These are phyloP conservation scores for Argynnis bischoffii DNA, from an alignment of 2,888 invertebrate genomes.

Conservation along the genomic window DNA sequence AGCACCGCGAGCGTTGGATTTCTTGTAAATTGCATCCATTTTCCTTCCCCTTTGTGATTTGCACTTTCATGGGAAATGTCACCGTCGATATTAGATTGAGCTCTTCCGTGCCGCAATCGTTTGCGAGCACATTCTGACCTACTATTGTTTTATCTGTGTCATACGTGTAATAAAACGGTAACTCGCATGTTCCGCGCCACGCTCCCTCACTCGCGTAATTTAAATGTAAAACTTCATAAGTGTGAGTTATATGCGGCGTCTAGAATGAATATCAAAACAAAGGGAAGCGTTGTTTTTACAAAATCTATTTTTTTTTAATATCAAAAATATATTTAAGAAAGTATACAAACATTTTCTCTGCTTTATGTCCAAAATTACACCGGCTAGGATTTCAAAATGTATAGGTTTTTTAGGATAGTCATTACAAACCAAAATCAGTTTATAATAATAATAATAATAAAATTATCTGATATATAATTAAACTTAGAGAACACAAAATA, in stretches of 20 bases:
- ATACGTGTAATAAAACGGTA: neutral
- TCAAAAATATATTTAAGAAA: too few relatives aligned
- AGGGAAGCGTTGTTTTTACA: neutral
- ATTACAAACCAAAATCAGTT: too few relatives aligned
- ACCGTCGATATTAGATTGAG: conserved; percentile 19
- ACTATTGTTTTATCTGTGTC: conserved; percentile 3
- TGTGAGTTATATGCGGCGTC: neutral
- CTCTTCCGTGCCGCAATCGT: conserved; percentile 10
- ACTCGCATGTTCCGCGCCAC: neutral
- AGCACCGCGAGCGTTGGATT: neutral
- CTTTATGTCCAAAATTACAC: too few relatives aligned
- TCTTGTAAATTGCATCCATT: conserved; percentile 49
- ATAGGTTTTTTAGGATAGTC: too few relatives aligned
- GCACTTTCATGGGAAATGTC: conserved; percentile 30
- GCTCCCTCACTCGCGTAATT: neutral
- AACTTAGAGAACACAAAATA: too few relatives aligned
- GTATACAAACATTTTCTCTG: too few relatives aligned
- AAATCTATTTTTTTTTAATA: too few relatives aligned
- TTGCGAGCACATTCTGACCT: conserved; percentile 3
- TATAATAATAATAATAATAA: too few relatives aligned
- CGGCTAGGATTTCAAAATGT: too few relatives aligned
- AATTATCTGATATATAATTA: too few relatives aligned
- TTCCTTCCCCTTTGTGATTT: conserved; percentile 41
- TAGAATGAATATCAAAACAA: neutral
- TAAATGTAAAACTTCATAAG: neutral